Conservation (phyloP, 2,113 vertebrate species). For the Centrocercus urophasianus region DNA sequence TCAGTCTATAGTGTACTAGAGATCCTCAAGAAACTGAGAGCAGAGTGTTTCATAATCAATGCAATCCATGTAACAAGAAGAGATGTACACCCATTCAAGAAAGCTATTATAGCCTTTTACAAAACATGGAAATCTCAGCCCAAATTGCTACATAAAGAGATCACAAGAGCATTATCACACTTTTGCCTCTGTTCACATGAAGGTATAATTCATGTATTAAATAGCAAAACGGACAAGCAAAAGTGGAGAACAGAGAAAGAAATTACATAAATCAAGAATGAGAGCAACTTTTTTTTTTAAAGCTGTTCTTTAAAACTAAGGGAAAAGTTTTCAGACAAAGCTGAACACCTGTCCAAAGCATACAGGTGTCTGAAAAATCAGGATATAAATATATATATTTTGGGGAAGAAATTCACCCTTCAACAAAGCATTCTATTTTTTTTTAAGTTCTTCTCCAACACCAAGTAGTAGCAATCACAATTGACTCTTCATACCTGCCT, state of each 20-base stretch:
- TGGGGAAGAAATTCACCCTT: neutral
- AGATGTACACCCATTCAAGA: neutral
- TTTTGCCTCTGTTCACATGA: neutral
- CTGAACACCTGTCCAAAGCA: neutral
- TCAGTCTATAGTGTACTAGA: neutral
- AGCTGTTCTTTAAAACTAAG: neutral
- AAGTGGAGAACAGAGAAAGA: neutral
- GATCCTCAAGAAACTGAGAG: neutral
- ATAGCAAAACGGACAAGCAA: neutral
- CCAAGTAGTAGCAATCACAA: accelerated
- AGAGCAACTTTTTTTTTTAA: neutral
- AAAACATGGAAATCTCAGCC: neutral
- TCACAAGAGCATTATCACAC: constrained; percentile 8
- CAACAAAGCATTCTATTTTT: neutral
- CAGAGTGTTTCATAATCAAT: neutral
- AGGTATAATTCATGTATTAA: neutral
- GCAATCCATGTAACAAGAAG: neutral
- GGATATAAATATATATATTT: neutral
- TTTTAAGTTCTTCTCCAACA: neutral
- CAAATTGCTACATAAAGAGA: constrained; percentile 31
- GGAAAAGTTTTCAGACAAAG: constrained; percentile 31
- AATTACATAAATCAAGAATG: neutral
- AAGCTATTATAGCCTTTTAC: neutral
- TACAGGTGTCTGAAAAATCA: neutral
- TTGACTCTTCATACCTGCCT: neutral